phyloP scores from a whole-genome alignment of 2,113 vertebrate genomes.

The Platycercus adscitus region DNA sequence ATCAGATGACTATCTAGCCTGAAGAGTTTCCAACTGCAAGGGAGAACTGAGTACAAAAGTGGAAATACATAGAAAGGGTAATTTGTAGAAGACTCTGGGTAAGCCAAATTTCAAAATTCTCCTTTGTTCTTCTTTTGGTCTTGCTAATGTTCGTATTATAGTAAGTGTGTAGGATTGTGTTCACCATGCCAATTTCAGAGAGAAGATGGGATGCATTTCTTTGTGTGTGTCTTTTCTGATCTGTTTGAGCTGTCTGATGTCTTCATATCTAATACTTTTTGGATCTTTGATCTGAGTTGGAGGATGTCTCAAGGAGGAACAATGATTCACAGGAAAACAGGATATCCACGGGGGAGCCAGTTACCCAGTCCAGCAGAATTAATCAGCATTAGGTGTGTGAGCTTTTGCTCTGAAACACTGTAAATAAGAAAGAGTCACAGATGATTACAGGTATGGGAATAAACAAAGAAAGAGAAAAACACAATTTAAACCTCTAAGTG shows the following conservation, averaged over 20 bases:
- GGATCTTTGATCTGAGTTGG: constrained; percentile 25
- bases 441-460: not conserved
- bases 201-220: not conserved
- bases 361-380: constrained; percentile 44
- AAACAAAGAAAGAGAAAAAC: not conserved
- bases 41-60: not conserved
- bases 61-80: not conserved
- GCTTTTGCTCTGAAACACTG: constrained; percentile 33
- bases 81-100: not conserved
- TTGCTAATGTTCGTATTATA: not conserved
- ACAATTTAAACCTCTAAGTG: not conserved
- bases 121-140: not conserved
- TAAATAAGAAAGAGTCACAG: not conserved
- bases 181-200: not conserved
- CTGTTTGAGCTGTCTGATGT: not conserved
- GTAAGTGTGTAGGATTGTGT: not conserved
- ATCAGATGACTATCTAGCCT: not conserved
- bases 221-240: not conserved
- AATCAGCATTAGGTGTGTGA: constrained; percentile 33
- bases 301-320: constrained; percentile 3
- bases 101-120: not conserved
- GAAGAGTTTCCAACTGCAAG: not conserved
- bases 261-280: not conserved
- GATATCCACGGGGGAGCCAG: constrained; percentile 41
- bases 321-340: constrained; percentile 26